Conservation (phyloP, 2,113 vertebrate species). For the Chaetura pelagica region DNA sequence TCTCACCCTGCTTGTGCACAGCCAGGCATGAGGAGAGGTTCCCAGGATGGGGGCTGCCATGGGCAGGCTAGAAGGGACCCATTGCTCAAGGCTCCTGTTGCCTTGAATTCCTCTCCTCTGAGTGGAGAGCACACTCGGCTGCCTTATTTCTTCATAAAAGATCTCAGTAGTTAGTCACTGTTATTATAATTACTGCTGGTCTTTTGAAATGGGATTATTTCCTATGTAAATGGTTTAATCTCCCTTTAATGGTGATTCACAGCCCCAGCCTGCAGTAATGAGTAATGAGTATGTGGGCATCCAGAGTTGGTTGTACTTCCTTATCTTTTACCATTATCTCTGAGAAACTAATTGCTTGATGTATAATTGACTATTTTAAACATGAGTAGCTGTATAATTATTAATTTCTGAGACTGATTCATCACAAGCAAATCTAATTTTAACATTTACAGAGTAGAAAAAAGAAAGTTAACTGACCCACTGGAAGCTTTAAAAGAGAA, state of each 20-base stretch:
- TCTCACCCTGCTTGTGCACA: neutral
- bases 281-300: neutral
- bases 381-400: constrained; percentile 28
- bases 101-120: neutral
- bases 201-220: constrained; percentile 19
- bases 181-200: neutral
- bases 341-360: constrained; percentile 2
- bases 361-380: constrained; percentile 38
- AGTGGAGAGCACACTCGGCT: neutral
- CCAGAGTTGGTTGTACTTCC: neutral
- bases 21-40: neutral
- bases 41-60: neutral
- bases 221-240: neutral
- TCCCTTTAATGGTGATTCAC: neutral
- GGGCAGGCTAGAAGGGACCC: neutral
- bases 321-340: constrained; percentile 11
- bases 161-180: neutral
- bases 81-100: neutral
- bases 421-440: constrained; percentile 81
- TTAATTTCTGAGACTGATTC: constrained; percentile 60
- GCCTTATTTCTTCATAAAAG: neutral
- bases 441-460: constrained; percentile 99
- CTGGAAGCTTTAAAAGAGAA: constrained; percentile 99
- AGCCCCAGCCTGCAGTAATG: neutral
- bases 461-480: constrained; percentile 97